Evolutionary conservation across 2,797 vertebrate genomes (phyloP).

Genomic region (Merluccius polli): DNA sequence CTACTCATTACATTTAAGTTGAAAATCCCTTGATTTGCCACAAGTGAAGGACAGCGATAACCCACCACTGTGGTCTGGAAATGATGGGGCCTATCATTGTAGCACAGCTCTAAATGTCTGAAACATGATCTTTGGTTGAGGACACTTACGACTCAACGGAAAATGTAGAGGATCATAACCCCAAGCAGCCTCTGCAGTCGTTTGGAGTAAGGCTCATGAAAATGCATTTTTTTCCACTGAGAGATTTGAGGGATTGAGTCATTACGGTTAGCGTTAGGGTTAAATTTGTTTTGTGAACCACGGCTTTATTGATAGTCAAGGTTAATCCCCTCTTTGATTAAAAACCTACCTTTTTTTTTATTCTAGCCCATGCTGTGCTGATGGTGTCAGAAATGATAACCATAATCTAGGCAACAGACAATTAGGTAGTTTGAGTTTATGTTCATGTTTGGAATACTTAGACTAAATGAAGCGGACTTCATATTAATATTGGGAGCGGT

Average conservation of each 20-base stretch:
- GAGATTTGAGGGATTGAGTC: constrained; percentile 55
- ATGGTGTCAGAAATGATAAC: constrained; percentile 35
- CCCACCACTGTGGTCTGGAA: constrained; percentile 27
- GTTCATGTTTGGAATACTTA: background rate
- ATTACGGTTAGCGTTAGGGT: constrained; percentile 55
- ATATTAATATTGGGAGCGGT: background rate
- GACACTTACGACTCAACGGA: constrained; percentile 31
- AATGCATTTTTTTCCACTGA: constrained; percentile 37
- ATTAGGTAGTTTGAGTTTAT: constrained; percentile 10
- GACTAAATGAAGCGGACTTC: background rate
- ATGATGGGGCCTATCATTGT: constrained; percentile 27
- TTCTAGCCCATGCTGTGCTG: constrained; percentile 1
- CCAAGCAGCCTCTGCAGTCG: constrained; percentile 38
- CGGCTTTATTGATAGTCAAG: constrained; percentile 34
- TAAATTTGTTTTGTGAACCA: constrained; percentile 36
- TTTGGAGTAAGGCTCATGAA: constrained; percentile 41
- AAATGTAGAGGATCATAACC: constrained; percentile 45
- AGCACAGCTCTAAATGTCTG: constrained; percentile 43
- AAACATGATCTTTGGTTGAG: constrained; percentile 37
- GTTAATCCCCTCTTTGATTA: constrained; percentile 57
- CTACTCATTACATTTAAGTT: background rate
- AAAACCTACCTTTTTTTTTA: background rate
- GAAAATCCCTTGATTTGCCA: background rate
- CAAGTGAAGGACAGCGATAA: background rate
- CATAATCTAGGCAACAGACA: constrained; percentile 25